Evolutionary conservation across 2,113 vertebrate genomes (phyloP).

Genomic region (Phalacrocorax pelagicus): DNA sequence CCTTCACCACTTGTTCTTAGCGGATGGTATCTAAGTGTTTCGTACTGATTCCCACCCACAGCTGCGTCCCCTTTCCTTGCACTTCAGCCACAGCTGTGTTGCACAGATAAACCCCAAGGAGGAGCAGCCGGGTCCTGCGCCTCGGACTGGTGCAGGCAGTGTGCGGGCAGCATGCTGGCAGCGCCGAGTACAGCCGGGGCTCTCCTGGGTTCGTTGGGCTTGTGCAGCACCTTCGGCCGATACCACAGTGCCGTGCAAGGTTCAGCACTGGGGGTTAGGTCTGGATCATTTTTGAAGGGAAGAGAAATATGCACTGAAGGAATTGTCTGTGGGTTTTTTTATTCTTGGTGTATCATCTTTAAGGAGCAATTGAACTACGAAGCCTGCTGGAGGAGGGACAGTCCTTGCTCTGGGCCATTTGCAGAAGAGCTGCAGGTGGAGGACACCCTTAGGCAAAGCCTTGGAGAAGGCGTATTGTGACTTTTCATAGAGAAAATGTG

Average conservation of each 20-base stretch:
- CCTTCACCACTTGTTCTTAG: not conserved
- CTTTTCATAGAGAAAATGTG: not conserved
- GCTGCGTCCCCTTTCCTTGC: not conserved
- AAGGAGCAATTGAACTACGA: not conserved
- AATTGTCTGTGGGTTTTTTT: not conserved
- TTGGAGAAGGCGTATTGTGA: not conserved
- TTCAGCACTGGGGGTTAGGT: not conserved
- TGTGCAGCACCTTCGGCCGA: not conserved
- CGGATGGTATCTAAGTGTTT: fast-evolving
- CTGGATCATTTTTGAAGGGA: not conserved
- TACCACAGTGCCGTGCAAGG: not conserved
- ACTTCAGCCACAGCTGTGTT: not conserved
- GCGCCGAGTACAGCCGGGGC: not conserved
- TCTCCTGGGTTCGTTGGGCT: not conserved
- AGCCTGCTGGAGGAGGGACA: not conserved
- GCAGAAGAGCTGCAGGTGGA: not conserved
- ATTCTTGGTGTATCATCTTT: not conserved
- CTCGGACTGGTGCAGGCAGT: not conserved
- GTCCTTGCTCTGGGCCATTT: not conserved
- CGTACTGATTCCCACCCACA: not conserved
- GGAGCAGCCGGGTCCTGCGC: not conserved
- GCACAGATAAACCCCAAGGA: not conserved
- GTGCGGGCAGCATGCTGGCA: not conserved
- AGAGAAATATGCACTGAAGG: not conserved
- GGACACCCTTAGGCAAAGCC: not conserved